phyloP scores from a whole-genome alignment of 2,888 invertebrate species.

The Graphium colonna region DNA sequence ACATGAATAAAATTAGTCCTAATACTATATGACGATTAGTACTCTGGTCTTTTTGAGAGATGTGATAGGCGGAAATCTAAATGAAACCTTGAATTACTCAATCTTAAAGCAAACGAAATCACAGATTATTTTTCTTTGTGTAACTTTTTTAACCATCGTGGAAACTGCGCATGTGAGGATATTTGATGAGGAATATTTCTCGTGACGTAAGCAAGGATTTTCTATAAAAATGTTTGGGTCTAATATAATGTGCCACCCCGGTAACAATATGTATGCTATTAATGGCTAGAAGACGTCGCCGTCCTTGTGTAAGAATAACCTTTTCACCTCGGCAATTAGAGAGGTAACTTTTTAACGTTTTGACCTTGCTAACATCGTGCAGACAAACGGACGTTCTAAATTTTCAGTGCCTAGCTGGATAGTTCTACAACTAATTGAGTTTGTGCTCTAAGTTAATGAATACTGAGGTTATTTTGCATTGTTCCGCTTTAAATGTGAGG shows the following conservation, averaged over 20 bases:
- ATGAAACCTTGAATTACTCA: no score
- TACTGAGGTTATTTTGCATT: conserved; percentile 46
- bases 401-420: background rate
- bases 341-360: background rate
- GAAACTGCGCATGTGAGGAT: no score
- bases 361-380: conserved; percentile 8
- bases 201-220: background rate
- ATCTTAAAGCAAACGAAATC: no score
- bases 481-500: conserved; percentile 22
- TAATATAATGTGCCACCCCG: no score
- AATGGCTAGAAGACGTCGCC: conserved; percentile 14
- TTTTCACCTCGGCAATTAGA: no score
- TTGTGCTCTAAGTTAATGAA: conserved; percentile 36
- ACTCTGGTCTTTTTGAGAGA: no score
- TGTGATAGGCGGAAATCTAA: no score
- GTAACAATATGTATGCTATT: conserved; percentile 2
- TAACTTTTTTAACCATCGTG: no score
- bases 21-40: no score
- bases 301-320: background rate
- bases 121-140: no score
- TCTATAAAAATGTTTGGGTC: background rate
- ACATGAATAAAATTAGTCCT: no score
- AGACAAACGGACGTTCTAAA: conserved; percentile 5
- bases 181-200: no score
- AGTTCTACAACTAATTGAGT: conserved; percentile 18